Evolutionary conservation across 2,888 invertebrate genomes (phyloP), one percentile per base, ranked within the genome.

Genomic region (Erpobdella octoculata): DNA sequence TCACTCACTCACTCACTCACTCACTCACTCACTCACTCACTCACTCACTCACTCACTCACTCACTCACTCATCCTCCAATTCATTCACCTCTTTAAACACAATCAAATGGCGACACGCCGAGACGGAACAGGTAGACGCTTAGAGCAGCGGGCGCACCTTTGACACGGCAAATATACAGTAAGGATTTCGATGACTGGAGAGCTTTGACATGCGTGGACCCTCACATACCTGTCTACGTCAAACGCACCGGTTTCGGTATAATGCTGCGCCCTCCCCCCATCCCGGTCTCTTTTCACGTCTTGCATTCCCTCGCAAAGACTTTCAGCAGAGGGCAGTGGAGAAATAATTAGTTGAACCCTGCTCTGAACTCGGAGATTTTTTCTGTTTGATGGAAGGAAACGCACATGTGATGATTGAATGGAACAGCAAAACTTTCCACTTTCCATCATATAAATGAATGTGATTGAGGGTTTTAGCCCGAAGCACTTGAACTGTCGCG

Each of bases 131-230:
- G 53, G 53, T 53, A 53, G 53, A 53, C 53, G 8, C n/a, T n/a
- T n/a, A 53, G 28, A 5, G 53, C 4, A 53, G 53, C 28, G 53
- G 53, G 53, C 53, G 53, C 53, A 53, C 53, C 53, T 53, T 28
- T 53, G 53, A 53, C 53, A 53, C 53, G 53, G 53, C 53, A 53
- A 53, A 53, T 53, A 53, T 53, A 53, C 53, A 53, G 53, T 53
- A 53, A 53, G 53, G 53, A 53, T 53, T 53, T 53, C 53, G 28
- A 6, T 28, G 53, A 53, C 6, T 53, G 53, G 21, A n/a, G n/a
- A 53, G 53, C 53, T 53, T 53, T 53, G 53, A 53, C 53, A 53
- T 53, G 21, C 53, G 21, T 1, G 53, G 53, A 53, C 53, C 53
- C 53, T 53, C 28, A 28, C 53, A 53, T 53, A 53, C 53, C 53